Base-by-base conservation (phyloP, 2,888 invertebrate genomes). In the Dynastes tityus region DNA sequence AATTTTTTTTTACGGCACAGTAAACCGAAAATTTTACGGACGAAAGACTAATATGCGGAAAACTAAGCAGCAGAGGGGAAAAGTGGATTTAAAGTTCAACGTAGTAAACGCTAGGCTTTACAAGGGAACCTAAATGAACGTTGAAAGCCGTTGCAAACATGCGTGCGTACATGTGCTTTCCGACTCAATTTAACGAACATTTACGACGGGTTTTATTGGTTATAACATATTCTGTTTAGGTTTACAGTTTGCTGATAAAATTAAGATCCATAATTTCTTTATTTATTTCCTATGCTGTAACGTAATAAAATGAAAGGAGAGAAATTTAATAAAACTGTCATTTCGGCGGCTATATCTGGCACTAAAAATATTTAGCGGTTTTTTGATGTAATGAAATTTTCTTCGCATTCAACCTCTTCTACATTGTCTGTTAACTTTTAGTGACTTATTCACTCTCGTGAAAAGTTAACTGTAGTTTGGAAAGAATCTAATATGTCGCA, bases 201-300 rank as follows among this genome's bases (percentile, higher is more conserved):
- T 74, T 74, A 74, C 27, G 61, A 49, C 55, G 40, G 32, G 29
- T 74, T 74, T 74, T 74, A 74, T 74, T 61, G 73, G 61, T 74
- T 74, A 74, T 74, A 74, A 74, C 73, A 74, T 61, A 74, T 74
- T 74, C 73, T 61, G 73, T 61, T 61, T 74, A 32, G 61, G 40
- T 74, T 74, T 74, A 74, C 73, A 61, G 73, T 61, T 45, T 45
- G n/a, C 73, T 61, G 73, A 74, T 61, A 74, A 74, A 74, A 74
- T 74, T 74, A 74, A 74, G 73, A 74, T 61, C 73, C 73, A 74
- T 74, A 74, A 74, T 74, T 74, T 49, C 61, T 74, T 71, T 74
- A 74, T 63, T 74, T 63, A 74, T 74, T 74, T 73, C 73, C 61
- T 40, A 74, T 61, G 27, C 61, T 45, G 29, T 40, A 61, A 61